Evolutionary conservation across 2,797 vertebrate species (phyloP).

Genomic region (Mallotus villosus): DNA sequence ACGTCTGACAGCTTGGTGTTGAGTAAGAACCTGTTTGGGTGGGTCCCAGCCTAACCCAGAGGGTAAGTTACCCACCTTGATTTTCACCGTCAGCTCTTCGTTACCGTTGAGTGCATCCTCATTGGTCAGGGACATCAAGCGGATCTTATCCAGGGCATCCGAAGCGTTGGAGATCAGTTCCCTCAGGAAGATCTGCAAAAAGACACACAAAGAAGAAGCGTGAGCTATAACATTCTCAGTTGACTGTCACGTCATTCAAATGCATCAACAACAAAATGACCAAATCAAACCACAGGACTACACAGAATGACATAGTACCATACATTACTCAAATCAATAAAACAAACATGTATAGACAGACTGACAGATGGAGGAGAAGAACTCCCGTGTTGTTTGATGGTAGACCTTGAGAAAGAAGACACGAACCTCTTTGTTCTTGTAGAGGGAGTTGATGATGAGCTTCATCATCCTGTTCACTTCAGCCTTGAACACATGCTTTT

Average conservation of each 20-base stretch:
- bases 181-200: conserved; percentile 83
- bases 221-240: neutral
- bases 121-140: conserved; percentile 83
- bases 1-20: neutral
- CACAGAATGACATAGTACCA: neutral
- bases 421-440: conserved; percentile 89
- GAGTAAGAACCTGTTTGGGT: neutral
- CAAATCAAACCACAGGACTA: neutral
- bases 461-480: conserved; percentile 94
- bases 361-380: too few species aligned
- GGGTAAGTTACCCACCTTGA: conserved; percentile 74
- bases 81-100: conserved; percentile 87
- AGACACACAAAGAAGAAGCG: neutral
- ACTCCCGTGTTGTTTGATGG: neutral
- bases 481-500: conserved; percentile 87
- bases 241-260: neutral
- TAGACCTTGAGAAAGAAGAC: neutral
- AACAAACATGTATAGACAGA: too few species aligned
- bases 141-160: conserved; percentile 88
- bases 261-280: neutral
- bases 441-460: conserved; percentile 87
- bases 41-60: neutral
- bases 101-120: conserved; percentile 83
- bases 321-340: too few species aligned
- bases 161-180: conserved; percentile 91